Evolutionary conservation across 2,888 invertebrate genomes (phyloP).

Genomic region (Chloromyia formosa): DNA sequence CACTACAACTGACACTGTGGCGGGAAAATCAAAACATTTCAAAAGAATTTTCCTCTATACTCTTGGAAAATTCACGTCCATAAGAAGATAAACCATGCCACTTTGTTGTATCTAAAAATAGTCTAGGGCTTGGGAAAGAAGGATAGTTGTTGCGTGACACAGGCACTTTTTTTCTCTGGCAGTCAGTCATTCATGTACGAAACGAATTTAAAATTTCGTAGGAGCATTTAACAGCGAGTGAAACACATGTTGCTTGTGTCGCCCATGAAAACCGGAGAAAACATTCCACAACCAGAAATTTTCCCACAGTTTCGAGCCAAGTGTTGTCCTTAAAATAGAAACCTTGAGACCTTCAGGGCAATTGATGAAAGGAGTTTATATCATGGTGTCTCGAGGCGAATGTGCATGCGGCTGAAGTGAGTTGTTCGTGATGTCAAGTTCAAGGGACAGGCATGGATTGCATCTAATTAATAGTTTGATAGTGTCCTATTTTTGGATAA

Average conservation of each 20-base stretch:
- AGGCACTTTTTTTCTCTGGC: conserved; percentile 5
- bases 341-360: not conserved
- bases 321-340: conserved; percentile 38
- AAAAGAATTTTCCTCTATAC: conserved; percentile 24
- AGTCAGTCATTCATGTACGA: conserved; percentile 6
- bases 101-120: conserved; percentile 30
- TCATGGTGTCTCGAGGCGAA: not conserved
- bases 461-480: conserved; percentile 10
- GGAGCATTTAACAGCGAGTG: not conserved
- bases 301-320: conserved; percentile 35
- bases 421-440: conserved; percentile 36
- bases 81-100: conserved; percentile 31
- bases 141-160: conserved; percentile 26
- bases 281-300: conserved; percentile 13
- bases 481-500: conserved; percentile 17
- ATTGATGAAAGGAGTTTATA: conserved; percentile 29
- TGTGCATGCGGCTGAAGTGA: not conserved
- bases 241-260: conserved; percentile 39
- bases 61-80: conserved; percentile 20
- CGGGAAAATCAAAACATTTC: conserved; percentile 36
- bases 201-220: not conserved
- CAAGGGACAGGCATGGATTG: conserved; percentile 25
- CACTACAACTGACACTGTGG: conserved; percentile 28
- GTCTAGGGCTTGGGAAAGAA: conserved; percentile 21
- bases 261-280: conserved; percentile 9